Conservation (phyloP, 92 coral and sea anemone species). For the Chrysogorgia sp. region DNA sequence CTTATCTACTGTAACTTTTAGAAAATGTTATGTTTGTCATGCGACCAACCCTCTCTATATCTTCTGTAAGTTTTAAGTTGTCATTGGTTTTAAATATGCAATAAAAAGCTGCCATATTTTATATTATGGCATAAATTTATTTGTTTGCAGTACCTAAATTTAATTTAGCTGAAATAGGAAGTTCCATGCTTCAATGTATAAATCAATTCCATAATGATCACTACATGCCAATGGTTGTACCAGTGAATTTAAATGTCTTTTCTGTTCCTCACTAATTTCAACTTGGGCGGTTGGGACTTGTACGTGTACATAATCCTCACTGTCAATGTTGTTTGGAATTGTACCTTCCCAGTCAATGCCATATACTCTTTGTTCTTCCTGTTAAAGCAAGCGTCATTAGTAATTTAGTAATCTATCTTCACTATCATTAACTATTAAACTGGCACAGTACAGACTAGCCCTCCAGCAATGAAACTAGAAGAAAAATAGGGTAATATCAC, state of each 20-base stretch:
- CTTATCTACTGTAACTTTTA: too few relatives aligned
- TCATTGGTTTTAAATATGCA: too few relatives aligned
- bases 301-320: constrained; percentile 27
- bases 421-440: too few relatives aligned
- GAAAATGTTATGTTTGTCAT: too few relatives aligned
- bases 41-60: too few relatives aligned
- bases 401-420: not conserved
- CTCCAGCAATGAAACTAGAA: too few relatives aligned
- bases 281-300: constrained; percentile 45
- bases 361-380: constrained; percentile 46
- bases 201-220: constrained; percentile 52
- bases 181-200: constrained; percentile 41
- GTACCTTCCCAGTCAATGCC: constrained; percentile 67
- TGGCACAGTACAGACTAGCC: too few relatives aligned
- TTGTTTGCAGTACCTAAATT: constrained; percentile 37
- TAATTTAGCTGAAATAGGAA: constrained; percentile 21
- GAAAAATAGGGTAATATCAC: too few relatives aligned
- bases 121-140: too few relatives aligned
- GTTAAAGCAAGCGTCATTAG: constrained; percentile 31
- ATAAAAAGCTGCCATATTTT: too few relatives aligned
- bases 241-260: constrained; percentile 15
- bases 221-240: constrained; percentile 47
- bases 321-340: constrained; percentile 28
- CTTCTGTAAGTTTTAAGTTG: too few relatives aligned
- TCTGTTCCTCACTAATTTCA: constrained; percentile 36